Conservation (phyloP, 2,797 vertebrate species). For the Mormyrops attenuatus region DNA sequence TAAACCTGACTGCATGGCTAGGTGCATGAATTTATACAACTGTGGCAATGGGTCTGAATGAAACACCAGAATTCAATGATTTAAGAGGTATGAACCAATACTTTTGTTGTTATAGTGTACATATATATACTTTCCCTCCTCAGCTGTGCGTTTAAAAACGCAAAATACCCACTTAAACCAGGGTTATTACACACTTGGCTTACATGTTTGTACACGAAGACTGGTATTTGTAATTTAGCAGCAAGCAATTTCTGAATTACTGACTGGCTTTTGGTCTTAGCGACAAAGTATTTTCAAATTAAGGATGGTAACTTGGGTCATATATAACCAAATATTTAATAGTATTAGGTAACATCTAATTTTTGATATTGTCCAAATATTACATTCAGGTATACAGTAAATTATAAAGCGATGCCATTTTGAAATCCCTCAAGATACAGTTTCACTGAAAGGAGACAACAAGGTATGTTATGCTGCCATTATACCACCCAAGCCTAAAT, state of each 20-base stretch:
- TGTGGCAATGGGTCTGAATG: too few relatives aligned
- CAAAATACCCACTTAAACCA: neutral
- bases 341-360: neutral
- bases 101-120: too few relatives aligned
- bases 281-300: neutral
- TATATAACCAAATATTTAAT: neutral
- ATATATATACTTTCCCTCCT: too few relatives aligned
- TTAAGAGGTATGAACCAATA: too few relatives aligned
- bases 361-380: neutral
- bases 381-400: neutral
- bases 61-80: too few relatives aligned
- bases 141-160: neutral
- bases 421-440: neutral
- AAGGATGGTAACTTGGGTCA: neutral
- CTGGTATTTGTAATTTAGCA: neutral
- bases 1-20: too few relatives aligned
- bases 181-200: neutral
- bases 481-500: neutral
- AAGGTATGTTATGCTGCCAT: neutral
- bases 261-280: neutral
- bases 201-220: neutral
- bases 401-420: neutral
- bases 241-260: neutral
- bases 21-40: too few relatives aligned
- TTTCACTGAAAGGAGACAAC: neutral